Conservation (phyloP, 2,113 vertebrate species). For the Thamnophis sirtalis region DNA sequence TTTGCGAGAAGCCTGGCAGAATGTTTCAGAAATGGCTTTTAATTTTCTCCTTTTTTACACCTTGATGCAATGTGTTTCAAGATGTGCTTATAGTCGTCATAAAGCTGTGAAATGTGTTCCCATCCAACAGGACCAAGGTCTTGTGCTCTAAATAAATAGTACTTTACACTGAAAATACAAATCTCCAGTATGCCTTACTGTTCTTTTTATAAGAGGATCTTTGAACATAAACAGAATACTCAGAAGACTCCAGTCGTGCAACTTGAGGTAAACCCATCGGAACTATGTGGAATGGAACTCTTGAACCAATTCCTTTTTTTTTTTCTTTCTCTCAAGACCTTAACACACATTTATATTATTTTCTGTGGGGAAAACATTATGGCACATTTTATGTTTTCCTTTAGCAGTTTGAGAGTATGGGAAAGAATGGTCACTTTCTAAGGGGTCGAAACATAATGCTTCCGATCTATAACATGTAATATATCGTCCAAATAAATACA, state of each 20-base stretch:
- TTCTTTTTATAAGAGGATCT: constrained; percentile 24
- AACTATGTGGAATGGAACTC: not conserved
- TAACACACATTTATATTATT: not conserved
- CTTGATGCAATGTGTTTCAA: constrained; percentile 50
- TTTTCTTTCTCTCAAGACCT: not conserved
- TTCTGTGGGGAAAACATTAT: not conserved
- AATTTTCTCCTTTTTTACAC: constrained; percentile 50
- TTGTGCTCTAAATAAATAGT: constrained; percentile 41
- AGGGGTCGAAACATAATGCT: not conserved
- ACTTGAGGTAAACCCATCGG: constrained; percentile 8
- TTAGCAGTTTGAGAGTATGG: not conserved
- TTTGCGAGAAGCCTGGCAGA: constrained; percentile 35
- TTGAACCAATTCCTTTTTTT: not conserved
- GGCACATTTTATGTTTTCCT: not conserved
- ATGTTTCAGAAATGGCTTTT: constrained; percentile 52
- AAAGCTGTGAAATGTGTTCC: constrained; percentile 41
- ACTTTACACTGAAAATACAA: constrained; percentile 39
- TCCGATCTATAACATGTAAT: not conserved
- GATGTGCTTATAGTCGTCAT: constrained; percentile 25
- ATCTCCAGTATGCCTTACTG: constrained; percentile 16
- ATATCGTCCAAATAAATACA: not conserved
- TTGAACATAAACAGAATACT: not conserved
- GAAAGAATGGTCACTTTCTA: not conserved
- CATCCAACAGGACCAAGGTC: constrained; percentile 46
- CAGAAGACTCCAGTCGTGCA: not conserved